Conservation (phyloP, 2,113 vertebrate species). For the Catharus fuscescens region DNA sequence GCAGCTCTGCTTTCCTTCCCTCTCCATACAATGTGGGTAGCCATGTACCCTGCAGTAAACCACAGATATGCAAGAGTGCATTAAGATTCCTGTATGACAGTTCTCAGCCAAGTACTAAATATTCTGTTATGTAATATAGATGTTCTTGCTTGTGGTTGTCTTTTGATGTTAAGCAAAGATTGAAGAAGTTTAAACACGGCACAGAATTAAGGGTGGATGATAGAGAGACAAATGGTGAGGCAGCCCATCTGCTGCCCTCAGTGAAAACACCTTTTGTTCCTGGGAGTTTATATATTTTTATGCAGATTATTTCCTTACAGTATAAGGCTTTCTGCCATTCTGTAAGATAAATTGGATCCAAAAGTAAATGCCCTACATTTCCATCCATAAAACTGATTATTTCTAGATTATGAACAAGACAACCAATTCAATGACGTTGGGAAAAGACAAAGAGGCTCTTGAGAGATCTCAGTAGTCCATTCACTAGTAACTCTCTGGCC, state of each 20-base stretch:
- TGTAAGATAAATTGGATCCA: not conserved
- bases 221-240: not conserved
- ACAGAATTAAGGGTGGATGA: not conserved
- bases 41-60: not conserved
- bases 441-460: constrained; percentile 19
- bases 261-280: not conserved
- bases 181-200: not conserved
- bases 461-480: constrained; percentile 1
- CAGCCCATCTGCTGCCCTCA: constrained; percentile 3
- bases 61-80: constrained; percentile 27
- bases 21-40: constrained; percentile 16
- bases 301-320: not conserved
- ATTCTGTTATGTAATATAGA: constrained; percentile 49
- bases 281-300: not conserved
- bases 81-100: constrained; percentile 46
- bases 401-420: not conserved
- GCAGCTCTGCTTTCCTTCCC: not conserved
- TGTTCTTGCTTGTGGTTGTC: constrained; percentile 37
- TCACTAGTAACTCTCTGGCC: constrained; percentile 22
- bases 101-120: constrained; percentile 53
- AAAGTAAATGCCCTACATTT: not conserved
- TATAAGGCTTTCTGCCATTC: not conserved
- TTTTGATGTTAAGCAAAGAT: constrained; percentile 40
- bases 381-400: not conserved
- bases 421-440: not conserved